A percentile compares a stretch with the other conserved stretches of the same genome.
Evolutionary conservation across 1,140 invertebrate genomes (phyloP).

Genomic region (Procambarus clarkii): DNA sequence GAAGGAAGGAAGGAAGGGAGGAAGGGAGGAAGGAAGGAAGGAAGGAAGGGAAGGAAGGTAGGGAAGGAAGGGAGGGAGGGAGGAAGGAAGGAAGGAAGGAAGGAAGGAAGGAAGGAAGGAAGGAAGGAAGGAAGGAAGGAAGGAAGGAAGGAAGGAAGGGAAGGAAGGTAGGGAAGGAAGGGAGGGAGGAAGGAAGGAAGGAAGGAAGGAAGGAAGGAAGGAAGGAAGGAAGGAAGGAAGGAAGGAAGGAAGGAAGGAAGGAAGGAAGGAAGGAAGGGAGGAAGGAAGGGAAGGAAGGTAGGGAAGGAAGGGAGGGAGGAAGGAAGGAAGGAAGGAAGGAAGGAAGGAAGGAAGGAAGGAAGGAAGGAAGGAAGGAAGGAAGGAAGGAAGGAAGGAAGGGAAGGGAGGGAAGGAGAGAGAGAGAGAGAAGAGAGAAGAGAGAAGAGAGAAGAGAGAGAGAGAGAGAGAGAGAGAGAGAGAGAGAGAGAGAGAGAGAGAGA

Average conservation of each 20-base stretch:
- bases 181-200: not conserved
- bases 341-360: not conserved
- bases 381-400: not conserved
- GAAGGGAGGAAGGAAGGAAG: not conserved
- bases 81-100: not conserved
- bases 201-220: not conserved
- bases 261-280: no score
- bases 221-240: no score
- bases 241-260: no score
- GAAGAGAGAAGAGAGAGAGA: not conserved
- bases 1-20: not conserved
- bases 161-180: not conserved
- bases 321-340: not conserved
- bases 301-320: no score
- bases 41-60: not conserved
- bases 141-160: not conserved
- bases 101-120: not conserved
- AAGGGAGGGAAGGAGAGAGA: not conserved
- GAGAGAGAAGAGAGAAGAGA: no score
- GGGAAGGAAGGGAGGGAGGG: not conserved
- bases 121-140: not conserved
- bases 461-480: not conserved
- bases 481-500: no score
- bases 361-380: not conserved
- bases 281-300: no score